A percentile compares a stretch with the other conserved stretches of the same genome.
phyloP scores from a whole-genome alignment of 2,113 vertebrate genomes.

The Leptobrachium ailaonicum region DNA sequence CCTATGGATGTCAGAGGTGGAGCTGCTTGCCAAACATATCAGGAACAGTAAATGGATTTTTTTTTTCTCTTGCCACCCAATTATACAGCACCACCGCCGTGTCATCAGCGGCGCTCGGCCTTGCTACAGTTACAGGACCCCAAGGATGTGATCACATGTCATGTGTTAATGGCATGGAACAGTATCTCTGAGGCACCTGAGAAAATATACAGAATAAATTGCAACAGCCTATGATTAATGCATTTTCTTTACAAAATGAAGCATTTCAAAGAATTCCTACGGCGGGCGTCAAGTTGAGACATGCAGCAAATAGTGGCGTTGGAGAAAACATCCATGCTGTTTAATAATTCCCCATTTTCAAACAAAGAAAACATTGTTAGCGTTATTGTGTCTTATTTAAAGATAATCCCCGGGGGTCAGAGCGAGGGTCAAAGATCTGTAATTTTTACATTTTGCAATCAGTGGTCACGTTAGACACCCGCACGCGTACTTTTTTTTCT shows the following conservation, averaged over 20 bases:
- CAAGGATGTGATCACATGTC: slow-evolving; percentile 32
- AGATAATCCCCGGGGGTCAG: slow-evolving; percentile 30
- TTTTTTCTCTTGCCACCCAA: neutral
- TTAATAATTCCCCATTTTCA: slow-evolving; percentile 38
- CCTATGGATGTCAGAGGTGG: too few relatives aligned
- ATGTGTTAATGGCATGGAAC: slow-evolving; percentile 37
- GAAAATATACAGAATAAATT: slow-evolving; percentile 43
- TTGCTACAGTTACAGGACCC: neutral
- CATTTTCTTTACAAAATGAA: slow-evolving; percentile 38
- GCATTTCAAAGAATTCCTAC: slow-evolving; percentile 35
- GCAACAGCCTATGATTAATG: slow-evolving; percentile 36
- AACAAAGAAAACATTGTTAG: slow-evolving; percentile 41
- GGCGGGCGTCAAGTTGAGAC: slow-evolving; percentile 29
- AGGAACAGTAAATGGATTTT: too few relatives aligned
- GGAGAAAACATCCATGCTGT: slow-evolving; percentile 31
- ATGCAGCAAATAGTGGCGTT: slow-evolving; percentile 25
- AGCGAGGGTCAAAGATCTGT: slow-evolving; percentile 8
- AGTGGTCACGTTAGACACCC: neutral
- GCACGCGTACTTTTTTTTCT: neutral
- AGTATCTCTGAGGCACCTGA: slow-evolving; percentile 37
- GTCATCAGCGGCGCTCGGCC: neutral
- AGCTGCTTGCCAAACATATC: too few relatives aligned
- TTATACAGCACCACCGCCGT: neutral
- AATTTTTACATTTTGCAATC: slow-evolving; percentile 17
- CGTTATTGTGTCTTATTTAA: slow-evolving; percentile 23